A percentile compares a stretch with the other conserved stretches of the same genome.
phyloP scores from a whole-genome alignment of 2,113 vertebrate genomes.

The Menura novaehollandiae region DNA sequence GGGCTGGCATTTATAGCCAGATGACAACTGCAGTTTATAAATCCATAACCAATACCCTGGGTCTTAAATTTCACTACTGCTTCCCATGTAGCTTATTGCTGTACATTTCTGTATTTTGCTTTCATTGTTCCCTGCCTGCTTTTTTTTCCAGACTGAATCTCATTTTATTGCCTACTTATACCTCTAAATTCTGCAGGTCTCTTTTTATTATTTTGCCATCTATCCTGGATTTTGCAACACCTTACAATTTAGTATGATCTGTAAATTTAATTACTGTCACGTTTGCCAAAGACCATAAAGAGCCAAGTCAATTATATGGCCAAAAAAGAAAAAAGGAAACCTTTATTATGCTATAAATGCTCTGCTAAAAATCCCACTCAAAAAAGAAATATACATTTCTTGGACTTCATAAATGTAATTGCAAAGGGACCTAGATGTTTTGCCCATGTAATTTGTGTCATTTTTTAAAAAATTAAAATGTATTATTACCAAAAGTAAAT shows the following conservation, averaged over 20 bases:
- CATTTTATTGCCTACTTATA: constrained; percentile 29
- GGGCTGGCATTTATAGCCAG: background rate
- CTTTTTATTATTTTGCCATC: constrained; percentile 45
- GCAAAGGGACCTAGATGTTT: background rate
- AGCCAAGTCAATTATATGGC: constrained; percentile 28
- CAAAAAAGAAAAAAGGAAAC: background rate
- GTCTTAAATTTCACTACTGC: background rate
- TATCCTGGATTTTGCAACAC: constrained; percentile 24
- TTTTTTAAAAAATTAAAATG: background rate
- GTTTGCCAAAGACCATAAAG: constrained; percentile 31
- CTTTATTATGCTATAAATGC: constrained; percentile 24
- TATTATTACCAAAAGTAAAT: background rate
- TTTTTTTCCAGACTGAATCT: constrained; percentile 13
- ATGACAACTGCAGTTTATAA: background rate
- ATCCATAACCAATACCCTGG: background rate
- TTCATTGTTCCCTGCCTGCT: constrained; percentile 3
- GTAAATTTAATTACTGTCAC: constrained; percentile 47
- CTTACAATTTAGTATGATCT: constrained; percentile 40
- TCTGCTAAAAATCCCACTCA: background rate
- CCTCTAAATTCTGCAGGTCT: constrained; percentile 25
- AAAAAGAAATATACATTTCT: background rate
- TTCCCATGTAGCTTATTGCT: background rate
- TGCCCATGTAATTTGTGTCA: background rate
- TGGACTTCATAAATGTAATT: background rate
- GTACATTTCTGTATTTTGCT: background rate